phyloP scores from a whole-genome alignment of 2,113 vertebrate genomes.

The Marcusenius ussheri region DNA sequence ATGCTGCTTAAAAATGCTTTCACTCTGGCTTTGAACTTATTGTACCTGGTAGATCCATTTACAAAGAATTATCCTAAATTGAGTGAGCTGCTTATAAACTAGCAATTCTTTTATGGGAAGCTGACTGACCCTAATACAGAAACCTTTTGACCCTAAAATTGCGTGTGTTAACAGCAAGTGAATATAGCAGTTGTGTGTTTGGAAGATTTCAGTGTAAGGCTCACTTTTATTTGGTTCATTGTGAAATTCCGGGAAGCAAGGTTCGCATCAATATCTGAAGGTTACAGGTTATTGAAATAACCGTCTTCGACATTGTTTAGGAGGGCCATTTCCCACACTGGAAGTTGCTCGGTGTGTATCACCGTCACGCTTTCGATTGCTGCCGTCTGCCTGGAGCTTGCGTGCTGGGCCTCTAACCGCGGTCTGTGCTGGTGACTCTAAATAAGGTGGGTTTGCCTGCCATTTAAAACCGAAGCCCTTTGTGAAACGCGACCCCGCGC shows the following conservation, averaged over 20 bases:
- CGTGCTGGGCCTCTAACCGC: slow-evolving; percentile 29
- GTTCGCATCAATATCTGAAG: neutral
- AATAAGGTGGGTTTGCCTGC: slow-evolving; percentile 35
- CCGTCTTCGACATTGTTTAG: slow-evolving; percentile 39
- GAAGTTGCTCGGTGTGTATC: slow-evolving; percentile 29
- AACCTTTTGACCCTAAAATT: neutral
- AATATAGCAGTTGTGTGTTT: neutral
- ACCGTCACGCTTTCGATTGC: slow-evolving; percentile 35
- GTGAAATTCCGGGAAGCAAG: neutral
- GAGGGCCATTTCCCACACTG: slow-evolving; percentile 32
- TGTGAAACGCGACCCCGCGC: slow-evolving; percentile 38
- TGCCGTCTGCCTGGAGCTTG: slow-evolving; percentile 29
- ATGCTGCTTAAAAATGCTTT: neutral
- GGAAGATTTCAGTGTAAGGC: neutral
- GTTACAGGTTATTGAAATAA: neutral
- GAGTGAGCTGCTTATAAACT: neutral
- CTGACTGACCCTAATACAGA: neutral
- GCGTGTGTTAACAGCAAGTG: neutral
- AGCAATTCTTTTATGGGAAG: neutral
- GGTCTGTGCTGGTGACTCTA: slow-evolving; percentile 22
- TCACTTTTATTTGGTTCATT: neutral
- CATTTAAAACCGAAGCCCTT: slow-evolving; percentile 36
- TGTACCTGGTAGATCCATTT: neutral
- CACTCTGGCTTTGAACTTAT: neutral
- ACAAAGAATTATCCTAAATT: neutral